phyloP scores from a whole-genome alignment of 2,113 vertebrate genomes.

The Macroglossus sobrinus region DNA sequence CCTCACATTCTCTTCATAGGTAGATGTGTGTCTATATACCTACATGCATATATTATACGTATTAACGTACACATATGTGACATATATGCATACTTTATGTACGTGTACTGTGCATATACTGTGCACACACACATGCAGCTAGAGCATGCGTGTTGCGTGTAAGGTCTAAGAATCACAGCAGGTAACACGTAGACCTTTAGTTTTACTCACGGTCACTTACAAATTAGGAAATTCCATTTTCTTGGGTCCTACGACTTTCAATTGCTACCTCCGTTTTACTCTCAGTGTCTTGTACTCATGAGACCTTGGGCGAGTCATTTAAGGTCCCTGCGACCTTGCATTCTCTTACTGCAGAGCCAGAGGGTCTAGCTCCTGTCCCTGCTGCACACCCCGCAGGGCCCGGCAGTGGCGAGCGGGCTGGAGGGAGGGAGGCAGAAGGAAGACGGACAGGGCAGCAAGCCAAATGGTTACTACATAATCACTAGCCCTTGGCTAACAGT shows the following conservation, averaged over 20 bases:
- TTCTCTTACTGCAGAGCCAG: background rate
- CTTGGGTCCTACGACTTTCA: background rate
- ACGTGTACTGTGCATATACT: rapidly evolving
- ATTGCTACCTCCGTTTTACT: background rate
- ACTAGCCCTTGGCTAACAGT: background rate
- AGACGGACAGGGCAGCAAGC: background rate
- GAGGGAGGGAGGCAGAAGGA: background rate
- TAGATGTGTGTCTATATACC: background rate
- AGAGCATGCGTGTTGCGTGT: background rate
- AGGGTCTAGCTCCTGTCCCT: too few species aligned
- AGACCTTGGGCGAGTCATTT: background rate
- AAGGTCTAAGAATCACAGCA: background rate
- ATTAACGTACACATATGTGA: background rate
- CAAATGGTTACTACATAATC: too few species aligned
- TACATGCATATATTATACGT: too few species aligned
- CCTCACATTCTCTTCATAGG: background rate
- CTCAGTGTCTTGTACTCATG: background rate
- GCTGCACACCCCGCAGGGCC: background rate
- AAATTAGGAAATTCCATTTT: background rate
- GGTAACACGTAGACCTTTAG: background rate
- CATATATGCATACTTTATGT: too few species aligned
- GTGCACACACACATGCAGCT: background rate
- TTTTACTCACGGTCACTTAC: background rate
- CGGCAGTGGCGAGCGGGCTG: background rate
- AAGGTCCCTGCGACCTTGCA: background rate